These are phyloP conservation scores for Octomys mimax DNA, from an alignment of 2,797 vertebrate genomes.

Conservation along the genomic window DNA sequence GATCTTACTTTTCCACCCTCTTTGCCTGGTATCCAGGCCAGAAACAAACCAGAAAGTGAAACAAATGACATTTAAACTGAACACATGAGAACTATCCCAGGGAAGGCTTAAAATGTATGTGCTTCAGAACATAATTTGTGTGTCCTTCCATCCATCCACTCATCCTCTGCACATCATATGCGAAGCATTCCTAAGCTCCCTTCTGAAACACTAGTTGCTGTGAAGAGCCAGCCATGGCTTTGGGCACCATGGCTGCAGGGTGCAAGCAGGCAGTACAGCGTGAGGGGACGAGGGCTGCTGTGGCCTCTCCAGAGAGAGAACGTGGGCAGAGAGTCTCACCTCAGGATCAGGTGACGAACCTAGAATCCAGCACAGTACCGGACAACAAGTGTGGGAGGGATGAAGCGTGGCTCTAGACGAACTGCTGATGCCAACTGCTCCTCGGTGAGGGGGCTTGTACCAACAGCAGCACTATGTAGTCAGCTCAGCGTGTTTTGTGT, in stretches of 20 bases:
- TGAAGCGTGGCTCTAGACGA: no score
- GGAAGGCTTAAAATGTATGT: neutral
- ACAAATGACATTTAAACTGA: constrained; percentile 64
- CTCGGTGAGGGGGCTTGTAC: rapidly evolving
- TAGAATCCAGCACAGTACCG: neutral
- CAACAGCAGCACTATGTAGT: neutral
- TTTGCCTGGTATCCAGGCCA: constrained; percentile 11
- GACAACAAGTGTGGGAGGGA: neutral
- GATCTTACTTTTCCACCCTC: constrained; percentile 58
- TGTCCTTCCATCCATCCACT: neutral
- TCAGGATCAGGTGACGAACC: neutral
- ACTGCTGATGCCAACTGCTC: neutral
- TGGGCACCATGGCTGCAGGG: neutral
- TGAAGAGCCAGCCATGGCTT: rapidly evolving
- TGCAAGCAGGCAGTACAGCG: neutral
- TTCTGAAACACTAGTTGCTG: neutral
- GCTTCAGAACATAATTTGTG: neutral
- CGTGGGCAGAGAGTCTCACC: neutral
- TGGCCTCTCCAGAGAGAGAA: neutral
- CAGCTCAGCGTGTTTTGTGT: neutral
- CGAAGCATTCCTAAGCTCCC: neutral
- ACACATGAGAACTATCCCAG: neutral
- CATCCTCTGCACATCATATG: neutral
- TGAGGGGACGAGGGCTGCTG: neutral
- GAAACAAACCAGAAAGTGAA: constrained; percentile 51